Base-by-base conservation (phyloP, 2,797 vertebrate genomes). In the Amazona finschi region DNA sequence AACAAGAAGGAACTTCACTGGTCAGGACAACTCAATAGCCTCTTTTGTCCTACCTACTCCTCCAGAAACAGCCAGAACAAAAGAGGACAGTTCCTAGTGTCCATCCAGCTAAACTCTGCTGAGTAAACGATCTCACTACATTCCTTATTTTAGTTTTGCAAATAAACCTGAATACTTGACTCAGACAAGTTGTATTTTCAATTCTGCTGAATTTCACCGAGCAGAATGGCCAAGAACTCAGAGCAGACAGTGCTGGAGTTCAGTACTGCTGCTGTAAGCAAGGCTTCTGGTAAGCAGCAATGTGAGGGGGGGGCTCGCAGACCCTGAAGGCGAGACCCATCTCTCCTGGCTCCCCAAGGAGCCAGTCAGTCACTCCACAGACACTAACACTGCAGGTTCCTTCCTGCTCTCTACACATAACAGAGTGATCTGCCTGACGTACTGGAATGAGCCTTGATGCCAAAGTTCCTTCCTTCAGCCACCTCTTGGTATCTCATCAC, bases 41-140 rank as follows among this genome's bases (percentile, higher is more conserved):
- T 84, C 62, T 41, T 80, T 76, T 90, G 86, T 89, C 46, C 53
- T 21, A 25, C 30, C 33, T 61, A 28, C 49, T 61, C 41, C 67
- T 83, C 33, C 74, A 93, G 71, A 64, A 75, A 65, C n/a, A 83
- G 49, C 20, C 69, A 85, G 79, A 94, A 70, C 18, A 83, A 79
- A 27, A 72, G 69, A 72, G 11, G 22, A 90, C 85, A 94, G 39
- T 47, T 44, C 22, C 39, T 33, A 28, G 8, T 53, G 75, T 50
- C 19, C 41, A 49, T 12, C n/a, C 84, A 82, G 71, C 31, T 43
- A 49, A 71, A 58, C 64, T 62, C 43, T 61, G n/a, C 14, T 43
- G 58, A 60, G 33, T 43, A 30, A 94, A 84, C 72, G 49, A 43
- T 16, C 30, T 86, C 76, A 58, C 27, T 31, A 50, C 5, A 38